phyloP scores from a whole-genome alignment of 2,113 vertebrate species.

The Eudyptes chrysolophus region DNA sequence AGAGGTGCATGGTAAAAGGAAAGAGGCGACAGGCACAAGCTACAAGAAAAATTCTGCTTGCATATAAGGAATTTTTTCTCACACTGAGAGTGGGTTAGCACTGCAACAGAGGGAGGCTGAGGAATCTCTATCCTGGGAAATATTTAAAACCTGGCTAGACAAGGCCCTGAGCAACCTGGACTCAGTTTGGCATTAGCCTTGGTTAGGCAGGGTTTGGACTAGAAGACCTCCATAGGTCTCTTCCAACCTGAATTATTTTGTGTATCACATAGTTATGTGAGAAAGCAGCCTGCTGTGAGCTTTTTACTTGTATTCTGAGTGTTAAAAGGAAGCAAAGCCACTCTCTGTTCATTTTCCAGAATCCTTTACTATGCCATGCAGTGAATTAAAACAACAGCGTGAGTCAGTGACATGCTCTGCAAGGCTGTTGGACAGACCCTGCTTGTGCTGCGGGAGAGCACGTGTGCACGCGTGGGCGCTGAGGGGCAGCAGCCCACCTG shows the following conservation, averaged over 20 bases:
- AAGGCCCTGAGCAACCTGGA: background rate
- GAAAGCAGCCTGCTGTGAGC: background rate
- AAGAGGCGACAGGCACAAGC: background rate
- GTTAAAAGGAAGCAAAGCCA: background rate
- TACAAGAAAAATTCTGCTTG: background rate
- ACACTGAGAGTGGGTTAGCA: background rate
- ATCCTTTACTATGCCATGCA: fast-evolving
- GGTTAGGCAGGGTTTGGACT: background rate
- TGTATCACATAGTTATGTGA: background rate
- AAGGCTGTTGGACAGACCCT: background rate
- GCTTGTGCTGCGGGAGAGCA: background rate
- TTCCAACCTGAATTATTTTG: background rate
- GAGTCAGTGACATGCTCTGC: background rate
- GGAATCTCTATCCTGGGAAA: background rate
- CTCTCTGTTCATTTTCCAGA: background rate
- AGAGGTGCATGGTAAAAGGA: background rate
- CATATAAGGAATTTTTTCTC: background rate
- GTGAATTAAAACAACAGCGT: background rate
- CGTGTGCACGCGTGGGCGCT: fast-evolving
- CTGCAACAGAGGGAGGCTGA: background rate
- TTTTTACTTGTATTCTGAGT: background rate
- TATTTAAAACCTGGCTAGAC: background rate
- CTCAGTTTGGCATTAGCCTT: background rate
- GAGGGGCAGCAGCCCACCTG: background rate
- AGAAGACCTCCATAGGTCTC: background rate